phyloP scores from a whole-genome alignment of 2,113 vertebrate species.

The Gymnorhina tibicen region DNA sequence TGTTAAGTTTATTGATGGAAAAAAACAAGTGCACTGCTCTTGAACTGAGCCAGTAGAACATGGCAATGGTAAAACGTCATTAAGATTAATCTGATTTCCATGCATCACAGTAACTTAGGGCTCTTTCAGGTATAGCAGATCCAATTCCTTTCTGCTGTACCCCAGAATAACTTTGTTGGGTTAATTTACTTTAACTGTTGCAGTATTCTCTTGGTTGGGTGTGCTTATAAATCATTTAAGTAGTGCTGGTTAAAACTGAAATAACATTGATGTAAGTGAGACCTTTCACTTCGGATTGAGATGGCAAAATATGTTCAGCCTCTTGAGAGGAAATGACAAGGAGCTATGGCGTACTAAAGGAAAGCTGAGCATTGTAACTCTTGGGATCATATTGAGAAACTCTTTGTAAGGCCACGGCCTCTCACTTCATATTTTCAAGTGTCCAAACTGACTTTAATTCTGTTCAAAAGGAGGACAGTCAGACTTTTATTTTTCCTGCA shows the following conservation, averaged over 20 bases:
- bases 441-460: slow-evolving; percentile 47
- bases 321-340: slow-evolving; percentile 6
- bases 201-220: neutral
- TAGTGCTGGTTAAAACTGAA: slow-evolving; percentile 41
- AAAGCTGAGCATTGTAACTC: slow-evolving; percentile 23
- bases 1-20: neutral
- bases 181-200: neutral
- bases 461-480: slow-evolving; percentile 52
- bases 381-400: slow-evolving; percentile 8
- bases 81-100: neutral
- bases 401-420: slow-evolving; percentile 6
- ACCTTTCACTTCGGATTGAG: slow-evolving; percentile 53
- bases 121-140: neutral
- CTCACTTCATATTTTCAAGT: slow-evolving; percentile 57
- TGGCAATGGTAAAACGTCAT: neutral
- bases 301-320: slow-evolving; percentile 49
- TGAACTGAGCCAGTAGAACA: neutral
- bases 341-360: neutral
- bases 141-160: neutral
- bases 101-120: neutral
- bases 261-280: slow-evolving; percentile 23
- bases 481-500: slow-evolving; percentile 43
- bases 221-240: slow-evolving; percentile 32
- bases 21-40: neutral
- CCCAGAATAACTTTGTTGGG: neutral